Evolutionary conservation across 1,140 invertebrate species (phyloP).

Genomic region (Kradibia gibbosae): DNA sequence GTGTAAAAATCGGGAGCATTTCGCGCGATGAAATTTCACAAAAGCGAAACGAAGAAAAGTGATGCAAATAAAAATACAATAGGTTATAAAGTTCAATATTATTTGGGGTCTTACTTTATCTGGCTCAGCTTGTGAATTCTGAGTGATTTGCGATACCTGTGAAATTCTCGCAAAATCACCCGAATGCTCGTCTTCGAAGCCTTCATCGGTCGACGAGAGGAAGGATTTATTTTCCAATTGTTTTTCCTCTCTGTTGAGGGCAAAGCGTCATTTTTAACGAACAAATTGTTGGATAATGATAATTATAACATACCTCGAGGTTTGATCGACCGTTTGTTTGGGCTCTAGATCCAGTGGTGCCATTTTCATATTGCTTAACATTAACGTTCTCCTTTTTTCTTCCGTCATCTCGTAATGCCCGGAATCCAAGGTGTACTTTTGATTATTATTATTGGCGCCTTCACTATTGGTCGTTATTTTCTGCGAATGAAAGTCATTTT

Average conservation of each 20-base stretch:
- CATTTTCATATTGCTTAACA: slow-evolving; percentile 60
- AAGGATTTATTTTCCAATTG: slow-evolving; percentile 65
- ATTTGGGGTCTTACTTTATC: no score
- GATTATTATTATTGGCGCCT: slow-evolving; percentile 67
- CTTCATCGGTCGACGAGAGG: slow-evolving; percentile 77
- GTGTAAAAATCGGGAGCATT: no score
- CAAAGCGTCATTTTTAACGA: slow-evolving; percentile 42
- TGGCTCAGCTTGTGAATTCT: no score
- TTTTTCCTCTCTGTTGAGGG: slow-evolving; percentile 55
- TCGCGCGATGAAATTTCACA: no score
- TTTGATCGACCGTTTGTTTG: slow-evolving; percentile 57
- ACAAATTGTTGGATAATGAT: slow-evolving; percentile 53
- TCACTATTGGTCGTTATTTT: slow-evolving; percentile 47
- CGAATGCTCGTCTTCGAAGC: slow-evolving; percentile 77
- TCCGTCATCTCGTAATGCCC: slow-evolving; percentile 77
- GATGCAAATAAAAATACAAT: no score
- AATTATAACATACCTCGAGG: slow-evolving; percentile 59
- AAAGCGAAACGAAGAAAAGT: no score
- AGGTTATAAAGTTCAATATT: no score
- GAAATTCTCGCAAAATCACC: slow-evolving; percentile 71
- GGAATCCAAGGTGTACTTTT: slow-evolving; percentile 80
- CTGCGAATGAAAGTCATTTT: not conserved
- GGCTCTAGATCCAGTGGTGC: slow-evolving; percentile 54
- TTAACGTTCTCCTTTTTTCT: slow-evolving; percentile 67
- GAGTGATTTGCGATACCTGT: slow-evolving; percentile 64